Percentiles rank a stretch among this genome's conserved stretches.
Conservation (phyloP, 2,113 vertebrate genomes). For the Halcyon senegalensis region DNA sequence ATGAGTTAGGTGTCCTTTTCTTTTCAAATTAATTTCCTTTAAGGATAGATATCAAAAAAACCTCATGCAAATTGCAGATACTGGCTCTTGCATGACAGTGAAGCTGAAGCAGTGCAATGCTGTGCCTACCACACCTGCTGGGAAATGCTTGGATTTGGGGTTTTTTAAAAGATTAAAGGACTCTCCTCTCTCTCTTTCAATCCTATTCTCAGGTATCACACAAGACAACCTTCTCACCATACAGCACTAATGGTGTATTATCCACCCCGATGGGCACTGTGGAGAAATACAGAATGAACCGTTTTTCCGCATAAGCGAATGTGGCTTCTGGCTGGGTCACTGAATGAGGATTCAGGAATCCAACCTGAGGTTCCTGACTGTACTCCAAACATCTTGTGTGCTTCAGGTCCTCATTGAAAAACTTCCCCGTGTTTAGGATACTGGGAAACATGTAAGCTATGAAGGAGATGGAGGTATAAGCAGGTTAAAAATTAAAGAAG, state of each 20-base stretch:
- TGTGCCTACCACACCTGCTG: background rate
- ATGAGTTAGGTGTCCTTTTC: background rate
- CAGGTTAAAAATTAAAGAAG: background rate
- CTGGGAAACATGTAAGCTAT: background rate
- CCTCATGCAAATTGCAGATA: background rate
- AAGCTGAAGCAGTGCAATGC: background rate
- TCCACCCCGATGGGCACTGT: fast-evolving
- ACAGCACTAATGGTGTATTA: background rate
- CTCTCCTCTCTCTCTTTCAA: background rate
- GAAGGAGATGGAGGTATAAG: background rate
- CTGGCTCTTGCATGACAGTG: background rate
- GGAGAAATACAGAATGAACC: background rate
- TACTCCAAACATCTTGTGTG: background rate
- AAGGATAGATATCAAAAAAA: background rate
- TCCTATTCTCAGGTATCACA: background rate
- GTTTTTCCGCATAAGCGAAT: background rate
- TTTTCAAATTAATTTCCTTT: background rate
- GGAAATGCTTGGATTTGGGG: background rate
- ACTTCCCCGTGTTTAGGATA: background rate
- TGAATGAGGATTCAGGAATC: background rate
- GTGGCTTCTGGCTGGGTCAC: background rate
- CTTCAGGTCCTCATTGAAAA: background rate
- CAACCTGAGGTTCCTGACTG: background rate
- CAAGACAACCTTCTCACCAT: background rate
- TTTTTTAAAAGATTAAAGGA: background rate